phyloP scores from a whole-genome alignment of 2,797 vertebrate species.

The Myotis daubentonii region DNA sequence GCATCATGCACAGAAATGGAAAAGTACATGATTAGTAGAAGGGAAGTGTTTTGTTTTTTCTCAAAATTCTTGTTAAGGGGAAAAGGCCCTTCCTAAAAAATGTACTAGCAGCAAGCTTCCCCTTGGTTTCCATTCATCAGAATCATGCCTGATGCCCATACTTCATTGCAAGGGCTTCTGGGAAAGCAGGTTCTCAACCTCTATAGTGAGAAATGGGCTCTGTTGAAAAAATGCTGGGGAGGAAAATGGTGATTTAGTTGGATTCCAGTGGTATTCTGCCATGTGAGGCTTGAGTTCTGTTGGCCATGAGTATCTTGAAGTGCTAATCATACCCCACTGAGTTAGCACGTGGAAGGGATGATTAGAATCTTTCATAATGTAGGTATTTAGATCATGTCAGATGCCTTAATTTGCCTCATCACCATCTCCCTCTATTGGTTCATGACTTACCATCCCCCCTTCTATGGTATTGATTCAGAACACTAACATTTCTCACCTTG shows the following conservation, averaged over 20 bases:
- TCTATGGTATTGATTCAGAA: neutral
- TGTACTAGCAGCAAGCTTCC: neutral
- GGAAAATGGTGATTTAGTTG: neutral
- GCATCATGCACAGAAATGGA: neutral
- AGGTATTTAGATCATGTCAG: neutral
- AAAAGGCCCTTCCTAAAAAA: neutral
- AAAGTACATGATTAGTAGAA: neutral
- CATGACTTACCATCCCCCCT: rapidly evolving
- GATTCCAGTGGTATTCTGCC: neutral
- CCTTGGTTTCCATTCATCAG: neutral
- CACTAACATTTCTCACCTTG: neutral
- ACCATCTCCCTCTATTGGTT: neutral
- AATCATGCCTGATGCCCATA: neutral
- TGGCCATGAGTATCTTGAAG: neutral
- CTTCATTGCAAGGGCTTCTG: neutral
- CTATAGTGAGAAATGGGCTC: neutral
- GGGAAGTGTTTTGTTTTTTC: neutral
- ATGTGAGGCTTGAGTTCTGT: neutral
- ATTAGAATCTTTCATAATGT: neutral
- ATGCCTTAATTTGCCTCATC: neutral
- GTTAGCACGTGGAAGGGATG: neutral
- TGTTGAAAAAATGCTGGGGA: neutral
- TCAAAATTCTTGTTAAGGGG: neutral
- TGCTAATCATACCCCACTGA: neutral
- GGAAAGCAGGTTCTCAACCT: neutral